Conservation (phyloP, 2,888 invertebrate species). For the Apotomis turbidana region DNA sequence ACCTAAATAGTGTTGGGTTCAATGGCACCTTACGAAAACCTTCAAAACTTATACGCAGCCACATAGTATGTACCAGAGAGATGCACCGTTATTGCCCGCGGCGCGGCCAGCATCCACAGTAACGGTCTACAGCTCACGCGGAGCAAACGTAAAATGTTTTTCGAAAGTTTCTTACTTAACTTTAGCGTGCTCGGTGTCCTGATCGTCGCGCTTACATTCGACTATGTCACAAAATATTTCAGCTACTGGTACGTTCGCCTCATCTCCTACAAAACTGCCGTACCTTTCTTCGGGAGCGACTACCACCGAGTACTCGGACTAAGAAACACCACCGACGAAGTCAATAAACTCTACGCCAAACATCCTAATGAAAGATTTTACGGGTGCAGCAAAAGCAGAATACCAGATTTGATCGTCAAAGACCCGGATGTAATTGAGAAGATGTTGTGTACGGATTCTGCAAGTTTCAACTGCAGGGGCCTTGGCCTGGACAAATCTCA, state of each 20-base stretch:
- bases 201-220: slow-evolving; percentile 68
- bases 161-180: slow-evolving; percentile 77
- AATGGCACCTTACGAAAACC: slow-evolving; percentile 51
- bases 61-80: slow-evolving; percentile 44
- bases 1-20: slow-evolving; percentile 55
- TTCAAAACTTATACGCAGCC: slow-evolving; percentile 38
- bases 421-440: slow-evolving; percentile 74
- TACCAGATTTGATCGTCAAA: slow-evolving; percentile 76
- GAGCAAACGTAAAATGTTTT: slow-evolving; percentile 76
- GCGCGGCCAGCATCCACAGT: slow-evolving; percentile 56
- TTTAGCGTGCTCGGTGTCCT: slow-evolving; percentile 61
- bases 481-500: slow-evolving; percentile 78
- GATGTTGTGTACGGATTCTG: slow-evolving; percentile 76
- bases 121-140: slow-evolving; percentile 56
- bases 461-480: slow-evolving; percentile 78
- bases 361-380: slow-evolving; percentile 69
- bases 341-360: slow-evolving; percentile 63
- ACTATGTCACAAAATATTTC: slow-evolving; percentile 78
- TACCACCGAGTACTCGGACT: slow-evolving; percentile 70
- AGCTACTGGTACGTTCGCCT: slow-evolving; percentile 79
- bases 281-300: slow-evolving; percentile 75
- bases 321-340: slow-evolving; percentile 68
- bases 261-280: slow-evolving; percentile 66
- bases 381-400: slow-evolving; percentile 73
- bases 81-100: slow-evolving; percentile 77